Evolutionary conservation across 2,888 invertebrate genomes (phyloP).

Genomic region (Spisula solida): DNA sequence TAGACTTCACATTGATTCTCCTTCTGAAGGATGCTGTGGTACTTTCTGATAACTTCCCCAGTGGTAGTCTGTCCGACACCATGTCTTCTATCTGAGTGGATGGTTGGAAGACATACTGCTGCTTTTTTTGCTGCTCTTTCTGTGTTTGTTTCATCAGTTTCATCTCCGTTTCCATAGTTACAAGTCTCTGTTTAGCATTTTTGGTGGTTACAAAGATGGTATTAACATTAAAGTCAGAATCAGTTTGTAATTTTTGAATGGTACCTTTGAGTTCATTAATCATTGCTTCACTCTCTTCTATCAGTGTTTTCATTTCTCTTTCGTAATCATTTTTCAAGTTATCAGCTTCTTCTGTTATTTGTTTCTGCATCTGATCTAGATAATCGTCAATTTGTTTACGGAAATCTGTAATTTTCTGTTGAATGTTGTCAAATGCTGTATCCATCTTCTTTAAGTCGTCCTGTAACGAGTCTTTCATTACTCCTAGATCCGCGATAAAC

Average conservation of each 20-base stretch:
- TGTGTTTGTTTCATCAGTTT: neutral
- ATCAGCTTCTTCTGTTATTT: neutral
- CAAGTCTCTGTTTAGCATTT: neutral
- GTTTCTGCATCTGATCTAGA: conserved; percentile 1
- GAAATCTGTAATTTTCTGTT: neutral
- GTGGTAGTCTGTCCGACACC: neutral
- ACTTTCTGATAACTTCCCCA: neutral
- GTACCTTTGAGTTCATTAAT: neutral
- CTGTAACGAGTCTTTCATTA: neutral
- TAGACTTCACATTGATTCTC: neutral
- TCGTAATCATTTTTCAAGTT: neutral
- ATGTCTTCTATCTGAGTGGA: neutral
- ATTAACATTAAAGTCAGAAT: neutral
- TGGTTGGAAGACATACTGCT: neutral
- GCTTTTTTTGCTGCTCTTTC: neutral
- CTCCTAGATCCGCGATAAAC: neutral
- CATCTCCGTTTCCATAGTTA: neutral
- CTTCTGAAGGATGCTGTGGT: neutral
- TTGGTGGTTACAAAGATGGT: neutral
- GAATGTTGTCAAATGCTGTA: neutral
- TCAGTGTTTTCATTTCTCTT: neutral
- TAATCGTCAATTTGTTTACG: neutral
- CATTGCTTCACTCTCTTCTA: neutral
- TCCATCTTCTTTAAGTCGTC: neutral
- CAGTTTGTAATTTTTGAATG: neutral